Evolutionary conservation across 2,113 vertebrate genomes (phyloP), one percentile per base, ranked within the genome.

Genomic region (Marmota flaviventris): DNA sequence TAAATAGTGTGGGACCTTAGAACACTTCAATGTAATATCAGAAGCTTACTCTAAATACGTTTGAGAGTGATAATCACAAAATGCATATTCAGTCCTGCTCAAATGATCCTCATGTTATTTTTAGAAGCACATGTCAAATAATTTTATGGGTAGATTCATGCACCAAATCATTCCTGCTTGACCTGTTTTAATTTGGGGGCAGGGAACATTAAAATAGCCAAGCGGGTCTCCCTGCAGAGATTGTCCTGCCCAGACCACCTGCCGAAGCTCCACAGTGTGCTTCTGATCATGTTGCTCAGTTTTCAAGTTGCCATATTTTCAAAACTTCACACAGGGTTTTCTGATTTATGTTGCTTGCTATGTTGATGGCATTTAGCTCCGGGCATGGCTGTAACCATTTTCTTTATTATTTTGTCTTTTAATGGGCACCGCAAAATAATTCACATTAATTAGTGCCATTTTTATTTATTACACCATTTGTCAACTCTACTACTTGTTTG

Each of bases 401-500:
- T 65, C 34, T 83, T 81, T 85, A 76, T 79, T 92, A 75, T 93
- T 97, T 89, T 97, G 42, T 82, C 53, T 91, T 93, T 93, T 95
- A 94, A 93, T 90, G 13, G 20, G 9, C 20, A 58, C 24, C 39
- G 78, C 14, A 51, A 94, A 94, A 86, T 48, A 93, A 90, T 92
- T 86, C 83, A 76, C 27, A 77, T 96, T 97, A 89, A 91, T 97
- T 96, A 90, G 70, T 92, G 93, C 51, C 61, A 58, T 91, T 97
- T 95, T 93, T 93, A 89, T 94, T 96, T 95, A 95, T 77, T 86
- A 16, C 8, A 76, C 37, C 72, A 72, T 95, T 96, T 93, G 89
- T 96, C 69, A 93, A 13, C 10, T 94, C 89, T 93, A 78, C 56
- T 72, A 51, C 45, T 89, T 93, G 37, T 65, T 65, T 63, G 48